Base-by-base conservation (phyloP, 2,888 invertebrate species). In the Rugalucina vietnamica region DNA sequence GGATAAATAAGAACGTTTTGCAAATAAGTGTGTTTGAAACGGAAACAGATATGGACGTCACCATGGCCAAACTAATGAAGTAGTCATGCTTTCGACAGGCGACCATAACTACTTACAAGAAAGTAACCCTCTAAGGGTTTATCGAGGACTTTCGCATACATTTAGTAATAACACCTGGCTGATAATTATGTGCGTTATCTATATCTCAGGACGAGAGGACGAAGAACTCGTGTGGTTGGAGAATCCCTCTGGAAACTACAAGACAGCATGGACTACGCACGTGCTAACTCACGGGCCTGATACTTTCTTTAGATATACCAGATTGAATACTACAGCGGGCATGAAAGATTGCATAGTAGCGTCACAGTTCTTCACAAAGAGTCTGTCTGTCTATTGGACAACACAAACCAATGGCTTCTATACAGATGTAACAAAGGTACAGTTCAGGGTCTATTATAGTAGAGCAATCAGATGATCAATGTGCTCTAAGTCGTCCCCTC, bases 221-320 rank as follows among this genome's bases (percentile, higher is more conserved):
- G 88, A 89, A 32, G 84, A 92, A 75, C 76, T 93, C 32, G 57
- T 93, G 12, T 93, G 93, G 93, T 86, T 92, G 32, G 90, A 90
- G 65, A 91, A 92, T 50, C 91, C 92, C 12, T 74, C 82, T 0
- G 84, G 87, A 32, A 80, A 82, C 21, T 79, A 90, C 21, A 29
- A 69, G 24, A 69, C 79, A 12, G 82, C 87, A 10, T 93, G 93
- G 93, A 85, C 76, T 24, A 72, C 88, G 10, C 89, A 89, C 71
- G 82, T 92, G 34, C 85, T 93, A 1, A 87, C 82, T 0, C 81
- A 88, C 24, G 91, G 91, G 21, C 91, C 91, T 0, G 92, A 91
- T 65, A 84, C 88, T 10, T 91, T 89, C 85, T 87, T 91, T 65
- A 80, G 82, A 14, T 73, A 90, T 54, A 70, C 79, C 4, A 74